Evolutionary conservation across 2,888 invertebrate species (phyloP), one percentile per base, ranked within the genome.

Genomic region (Muscina levida): DNA sequence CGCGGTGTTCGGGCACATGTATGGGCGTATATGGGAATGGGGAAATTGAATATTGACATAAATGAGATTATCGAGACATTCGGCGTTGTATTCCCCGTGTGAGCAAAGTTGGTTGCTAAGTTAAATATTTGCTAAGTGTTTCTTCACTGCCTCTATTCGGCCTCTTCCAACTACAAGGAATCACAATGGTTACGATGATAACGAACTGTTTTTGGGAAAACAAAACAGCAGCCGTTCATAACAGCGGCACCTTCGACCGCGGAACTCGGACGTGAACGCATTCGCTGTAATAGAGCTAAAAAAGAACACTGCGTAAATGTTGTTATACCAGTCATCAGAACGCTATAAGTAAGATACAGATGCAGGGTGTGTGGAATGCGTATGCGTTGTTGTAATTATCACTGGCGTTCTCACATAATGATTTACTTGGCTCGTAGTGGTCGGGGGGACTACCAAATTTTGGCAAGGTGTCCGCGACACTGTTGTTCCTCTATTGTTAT

Each of bases 381-480:
- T 31, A 31, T 3, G 31, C 31, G 8, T n/a, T n/a, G 8, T 31
- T 31, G 31, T 8, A 31, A 31, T 31, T 31, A 31, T 31, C 31
- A 31, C 31, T 31, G 31, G 4, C 31, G 31, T 3, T 31, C 31
- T 31, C 31, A 31, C 11, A 26, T 42, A 44, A 44, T 46, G 48
- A 26, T 44, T 67, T 48, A 48, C 66, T 62, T 62, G 51, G 51
- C 31, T 72, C 66, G 59, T 51, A 62, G 10, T 68, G 51, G 71
- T 59, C 74, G 74, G 1, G 6, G 74, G 1, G 6, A 22, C 67
- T 62, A 57, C 48, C 57, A 26, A 71, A 62, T 51, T 80, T 80
- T 79, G 79, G 79, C 79, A 75, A 79, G 67, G 31, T n/a, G 46
- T 72, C 71, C 51, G 39, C 51, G 6, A 62, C 19, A 70, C 44